Base-by-base conservation (phyloP, 1,140 invertebrate genomes). In the Pristionchus pacificus region DNA sequence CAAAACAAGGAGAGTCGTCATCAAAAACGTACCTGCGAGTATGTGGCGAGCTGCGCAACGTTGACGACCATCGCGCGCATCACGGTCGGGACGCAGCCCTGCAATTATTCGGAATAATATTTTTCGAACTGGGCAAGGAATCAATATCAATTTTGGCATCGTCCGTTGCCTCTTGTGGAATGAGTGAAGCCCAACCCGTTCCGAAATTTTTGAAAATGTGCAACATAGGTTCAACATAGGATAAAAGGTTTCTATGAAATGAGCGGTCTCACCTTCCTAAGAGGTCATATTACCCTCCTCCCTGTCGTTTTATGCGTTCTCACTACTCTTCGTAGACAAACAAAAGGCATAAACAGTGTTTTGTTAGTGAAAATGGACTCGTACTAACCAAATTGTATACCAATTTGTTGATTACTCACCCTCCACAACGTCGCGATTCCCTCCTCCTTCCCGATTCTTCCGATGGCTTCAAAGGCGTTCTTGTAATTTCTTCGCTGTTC, bases 31-130 rank as follows among this genome's bases (percentile, higher is more conserved):
- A 49, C 38, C 38, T 49, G 38, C 19, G 93, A 95, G 85, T 98
- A 98, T 3, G 93, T 93, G 33, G 93, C 92, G 67, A 98, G 86
- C 84, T 98, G 95, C n/a, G 94, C 93, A 60, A 91, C 93, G 87
- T 98, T 98, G 0, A 98, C 95, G 1, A 98, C 93, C 91, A 96
- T 94, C 13, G 89, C 89, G 71, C 89, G 77, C 27, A 83, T 62
- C 24, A 75, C 59, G 0, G 88, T 88, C 2, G 88, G 88, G 31
- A 84, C 73, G 80, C 86, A 87, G 27, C 87, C 87, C 85, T 87
- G 68, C 63, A 74, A 72, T 38, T 33, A n/a, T 29, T 75, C n/a
- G n/a, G n/a, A n/a, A n/a, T n/a, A n/a, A n/a, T n/a, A n/a, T n/a
- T n/a, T n/a, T n/a, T n/a, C n/a, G n/a, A n/a, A n/a, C n/a, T n/a